These are phyloP conservation scores for Coregonus ussuriensis DNA, from an alignment of 2,797 vertebrate species.

Conservation along the genomic window DNA sequence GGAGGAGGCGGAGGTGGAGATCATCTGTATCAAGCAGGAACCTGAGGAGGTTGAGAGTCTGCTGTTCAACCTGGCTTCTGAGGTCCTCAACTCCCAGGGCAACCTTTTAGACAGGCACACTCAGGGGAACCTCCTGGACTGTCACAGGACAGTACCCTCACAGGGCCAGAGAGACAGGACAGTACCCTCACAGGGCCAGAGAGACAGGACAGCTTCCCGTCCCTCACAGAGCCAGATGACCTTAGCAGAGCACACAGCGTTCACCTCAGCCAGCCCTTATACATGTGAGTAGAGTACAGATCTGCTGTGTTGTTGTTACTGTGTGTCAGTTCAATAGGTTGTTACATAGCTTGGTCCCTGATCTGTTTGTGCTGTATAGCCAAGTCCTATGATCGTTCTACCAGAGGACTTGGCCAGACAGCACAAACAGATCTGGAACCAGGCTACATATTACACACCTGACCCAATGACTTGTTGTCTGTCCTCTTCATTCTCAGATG, in stretches of 20 bases:
- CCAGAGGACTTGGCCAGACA: too few relatives aligned
- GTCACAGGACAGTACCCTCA: background rate
- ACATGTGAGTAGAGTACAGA: background rate
- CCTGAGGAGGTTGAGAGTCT: slow-evolving; percentile 26
- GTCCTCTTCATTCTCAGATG: slow-evolving; percentile 27
- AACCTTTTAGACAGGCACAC: background rate
- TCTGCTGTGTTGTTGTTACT: too few relatives aligned
- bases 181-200: background rate
- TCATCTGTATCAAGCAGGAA: slow-evolving; percentile 71
- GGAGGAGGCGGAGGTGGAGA: slow-evolving; percentile 58
- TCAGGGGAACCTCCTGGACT: background rate
- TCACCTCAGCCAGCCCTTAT: background rate
- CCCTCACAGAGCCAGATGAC: background rate
- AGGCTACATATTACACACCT: too few relatives aligned
- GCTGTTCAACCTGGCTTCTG: slow-evolving; percentile 2
- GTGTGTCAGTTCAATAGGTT: background rate
- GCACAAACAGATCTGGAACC: too few relatives aligned
- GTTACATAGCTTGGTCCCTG: background rate
- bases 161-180: too few relatives aligned
- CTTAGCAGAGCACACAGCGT: background rate
- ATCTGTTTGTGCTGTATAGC: too few relatives aligned
- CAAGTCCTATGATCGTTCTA: too few relatives aligned
- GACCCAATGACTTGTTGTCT: background rate
- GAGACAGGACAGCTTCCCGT: background rate
- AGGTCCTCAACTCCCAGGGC: background rate